These are phyloP conservation scores for Ctenochaetus hawaiiensis DNA, from an alignment of 2,797 vertebrate genomes.

Conservation along the genomic window DNA sequence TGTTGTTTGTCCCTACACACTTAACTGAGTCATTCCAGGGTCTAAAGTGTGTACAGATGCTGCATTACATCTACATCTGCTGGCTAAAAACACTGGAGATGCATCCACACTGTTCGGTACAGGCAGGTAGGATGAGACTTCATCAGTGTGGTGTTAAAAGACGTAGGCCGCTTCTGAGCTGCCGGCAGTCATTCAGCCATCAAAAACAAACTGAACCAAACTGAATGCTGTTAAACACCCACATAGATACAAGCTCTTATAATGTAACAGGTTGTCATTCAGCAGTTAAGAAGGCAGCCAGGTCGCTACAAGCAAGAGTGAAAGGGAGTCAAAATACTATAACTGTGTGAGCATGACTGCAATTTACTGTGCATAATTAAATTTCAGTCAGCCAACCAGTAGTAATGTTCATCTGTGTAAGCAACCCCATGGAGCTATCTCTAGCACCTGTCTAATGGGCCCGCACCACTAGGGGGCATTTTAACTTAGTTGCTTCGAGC, in stretches of 20 bases:
- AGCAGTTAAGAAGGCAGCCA: conserved; percentile 5
- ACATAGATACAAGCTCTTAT: conserved; percentile 25
- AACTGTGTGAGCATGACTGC: neutral
- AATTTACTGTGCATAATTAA: conserved; percentile 2
- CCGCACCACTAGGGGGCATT: no score
- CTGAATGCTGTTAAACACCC: conserved; percentile 22
- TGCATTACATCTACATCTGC: conserved; percentile 20
- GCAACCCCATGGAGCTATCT: no score
- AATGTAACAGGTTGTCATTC: conserved; percentile 12
- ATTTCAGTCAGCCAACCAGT: neutral
- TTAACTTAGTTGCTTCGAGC: no score
- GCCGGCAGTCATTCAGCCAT: conserved; percentile 19
- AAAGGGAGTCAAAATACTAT: neutral
- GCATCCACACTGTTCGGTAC: neutral
- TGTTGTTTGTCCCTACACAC: conserved; percentile 21
- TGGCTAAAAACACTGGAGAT: conserved; percentile 30
- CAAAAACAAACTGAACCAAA: conserved; percentile 13
- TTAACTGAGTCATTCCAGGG: conserved; percentile 22
- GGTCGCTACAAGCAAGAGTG: neutral
- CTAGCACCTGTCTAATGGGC: no score
- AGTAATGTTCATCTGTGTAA: neutral
- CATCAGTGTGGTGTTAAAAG: conserved; percentile 23
- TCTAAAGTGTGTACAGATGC: neutral
- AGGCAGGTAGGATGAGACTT: conserved; percentile 25
- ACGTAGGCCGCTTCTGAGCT: conserved; percentile 1